phyloP scores from a whole-genome alignment of 2,113 vertebrate species.

The Ochotona princeps region DNA sequence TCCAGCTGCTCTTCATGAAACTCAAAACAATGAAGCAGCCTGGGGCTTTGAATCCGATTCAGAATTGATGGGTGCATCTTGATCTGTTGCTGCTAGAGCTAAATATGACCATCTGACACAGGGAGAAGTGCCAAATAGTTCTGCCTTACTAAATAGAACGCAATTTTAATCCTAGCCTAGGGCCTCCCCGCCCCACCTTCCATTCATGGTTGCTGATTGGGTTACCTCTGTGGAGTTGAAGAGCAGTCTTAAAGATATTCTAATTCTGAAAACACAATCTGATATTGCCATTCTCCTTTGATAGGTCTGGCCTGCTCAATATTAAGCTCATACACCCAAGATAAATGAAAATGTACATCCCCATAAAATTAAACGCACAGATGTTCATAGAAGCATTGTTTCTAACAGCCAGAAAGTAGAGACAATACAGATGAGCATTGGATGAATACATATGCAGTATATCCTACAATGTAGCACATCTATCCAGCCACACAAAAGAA shows the following conservation, averaged over 20 bases:
- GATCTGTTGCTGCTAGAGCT: slow-evolving; percentile 24
- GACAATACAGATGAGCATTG: not conserved
- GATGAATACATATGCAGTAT: not conserved
- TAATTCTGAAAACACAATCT: not conserved
- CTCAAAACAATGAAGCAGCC: slow-evolving; percentile 66
- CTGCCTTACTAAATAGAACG: slow-evolving; percentile 31
- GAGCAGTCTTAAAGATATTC: slow-evolving; percentile 13
- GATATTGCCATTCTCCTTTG: not conserved
- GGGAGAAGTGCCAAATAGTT: slow-evolving; percentile 19
- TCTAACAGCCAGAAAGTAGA: not conserved
- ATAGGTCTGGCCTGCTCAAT: not conserved
- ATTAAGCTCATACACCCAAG: not conserved
- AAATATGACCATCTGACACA: slow-evolving; percentile 42
- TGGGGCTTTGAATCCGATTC: slow-evolving; percentile 66
- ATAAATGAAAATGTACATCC: slow-evolving; percentile 10
- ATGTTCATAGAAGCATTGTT: slow-evolving; percentile 40
- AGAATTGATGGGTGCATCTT: slow-evolving; percentile 54
- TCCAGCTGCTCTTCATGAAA: slow-evolving; percentile 60
- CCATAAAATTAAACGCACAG: not conserved
- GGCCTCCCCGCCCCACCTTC: not conserved
- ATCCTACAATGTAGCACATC: not conserved
- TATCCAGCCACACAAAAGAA: not conserved
- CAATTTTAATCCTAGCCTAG: not conserved
- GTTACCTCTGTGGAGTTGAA: not conserved
- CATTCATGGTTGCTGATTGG: not conserved